Base-by-base conservation (phyloP, 2,797 vertebrate genomes). In the Pteronotus mesoamericanus region DNA sequence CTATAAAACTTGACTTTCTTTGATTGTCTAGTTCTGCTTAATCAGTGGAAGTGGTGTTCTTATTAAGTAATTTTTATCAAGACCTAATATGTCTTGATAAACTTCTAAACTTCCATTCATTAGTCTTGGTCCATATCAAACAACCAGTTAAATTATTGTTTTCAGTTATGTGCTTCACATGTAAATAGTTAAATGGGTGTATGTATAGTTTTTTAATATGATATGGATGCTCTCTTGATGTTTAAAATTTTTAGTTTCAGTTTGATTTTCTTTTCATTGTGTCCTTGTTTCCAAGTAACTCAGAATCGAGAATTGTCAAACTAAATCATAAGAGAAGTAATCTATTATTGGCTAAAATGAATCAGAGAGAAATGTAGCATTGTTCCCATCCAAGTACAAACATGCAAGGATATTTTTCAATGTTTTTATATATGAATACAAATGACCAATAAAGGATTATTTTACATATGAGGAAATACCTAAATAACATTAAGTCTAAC, bases 241-340 rank as follows among this genome's bases (percentile, higher is more conserved):
- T 69, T 91, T 32, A 46, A 9, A 95, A 95, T 78, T 89, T 91
- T 92, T 87, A 85, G 44, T 94, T 92, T 92, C 77, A 83, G 34
- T 71, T 84, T 72, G 5, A 84, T 72, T 94, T 97, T 89, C 51
- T 86, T 95, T 97, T 95, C 61, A 15, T 71, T 68, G 46, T 95
- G 39, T 80, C 68, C 29, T 92, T 78, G 88, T 95, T 95, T 97
- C 72, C 88, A 78, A 94, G 19, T 92, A 72, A 88, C 37, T 95
- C 86, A 86, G 82, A 92, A 90, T 82, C 86, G 91, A 44, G 72
- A 77, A 74, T 94, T 92, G 90, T 66, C 46, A 18, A 57, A 42
- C 46, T 88, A 84, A 89, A 55, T 88, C 46, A 44, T 90, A 88
- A 68, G 24, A 95, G 26, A 89, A 29, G 55, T 24, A 32, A 44